These are phyloP conservation scores for Scaptomyza parva DNA, from an alignment of 2,888 invertebrate genomes.

Conservation along the genomic window DNA sequence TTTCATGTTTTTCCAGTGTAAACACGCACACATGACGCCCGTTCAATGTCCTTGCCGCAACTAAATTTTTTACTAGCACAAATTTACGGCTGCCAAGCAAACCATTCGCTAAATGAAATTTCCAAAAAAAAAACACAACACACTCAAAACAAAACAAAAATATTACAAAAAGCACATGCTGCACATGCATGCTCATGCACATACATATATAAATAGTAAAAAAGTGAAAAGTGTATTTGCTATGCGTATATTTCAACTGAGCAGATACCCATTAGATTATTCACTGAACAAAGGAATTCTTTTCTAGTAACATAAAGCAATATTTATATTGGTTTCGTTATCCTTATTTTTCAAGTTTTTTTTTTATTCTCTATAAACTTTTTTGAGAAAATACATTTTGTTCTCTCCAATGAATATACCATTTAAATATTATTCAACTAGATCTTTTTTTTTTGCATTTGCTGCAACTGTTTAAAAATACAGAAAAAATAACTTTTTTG, in stretches of 20 bases:
- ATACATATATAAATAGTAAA: constrained; percentile 31
- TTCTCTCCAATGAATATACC: too few relatives aligned
- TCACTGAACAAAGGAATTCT: background rate
- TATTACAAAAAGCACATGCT: constrained; percentile 21
- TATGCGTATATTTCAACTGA: background rate
- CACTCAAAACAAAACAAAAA: constrained; percentile 10
- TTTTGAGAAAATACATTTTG: too few relatives aligned
- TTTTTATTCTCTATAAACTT: too few relatives aligned
- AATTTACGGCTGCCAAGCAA: constrained; percentile 69
- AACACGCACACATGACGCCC: constrained; percentile 68
- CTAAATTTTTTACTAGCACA: constrained; percentile 68
- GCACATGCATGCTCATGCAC: too few relatives aligned
- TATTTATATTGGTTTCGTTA: too few relatives aligned
- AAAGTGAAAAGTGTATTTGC: background rate
- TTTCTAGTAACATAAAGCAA: too few relatives aligned
- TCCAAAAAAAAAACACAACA: constrained; percentile 31
- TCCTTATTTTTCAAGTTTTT: too few relatives aligned
- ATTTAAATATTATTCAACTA: too few relatives aligned
- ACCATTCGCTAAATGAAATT: constrained; percentile 76
- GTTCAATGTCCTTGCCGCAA: constrained; percentile 58
- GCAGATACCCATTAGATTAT: background rate
- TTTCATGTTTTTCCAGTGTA: constrained; percentile 56
- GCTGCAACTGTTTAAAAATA: background rate
- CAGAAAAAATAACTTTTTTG: background rate
- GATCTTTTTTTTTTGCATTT: background rate